phyloP scores from a whole-genome alignment of 2,113 vertebrate species.

The Zosterops lateralis region DNA sequence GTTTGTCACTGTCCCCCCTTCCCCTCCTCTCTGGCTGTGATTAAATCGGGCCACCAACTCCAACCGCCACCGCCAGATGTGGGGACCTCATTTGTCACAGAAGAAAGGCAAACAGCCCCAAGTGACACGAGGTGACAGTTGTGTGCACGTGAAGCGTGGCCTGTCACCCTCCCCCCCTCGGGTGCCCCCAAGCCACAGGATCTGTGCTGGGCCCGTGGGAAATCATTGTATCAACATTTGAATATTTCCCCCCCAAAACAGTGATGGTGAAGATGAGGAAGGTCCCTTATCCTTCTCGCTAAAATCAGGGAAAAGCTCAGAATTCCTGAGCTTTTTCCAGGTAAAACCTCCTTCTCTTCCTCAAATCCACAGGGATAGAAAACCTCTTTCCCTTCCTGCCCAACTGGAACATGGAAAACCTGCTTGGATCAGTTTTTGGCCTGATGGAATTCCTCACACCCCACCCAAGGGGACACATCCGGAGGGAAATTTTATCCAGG shows the following conservation, averaged over 20 bases:
- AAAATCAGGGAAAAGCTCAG: not conserved
- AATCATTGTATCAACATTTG: not conserved
- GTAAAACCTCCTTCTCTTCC: not conserved
- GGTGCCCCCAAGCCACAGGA: not conserved
- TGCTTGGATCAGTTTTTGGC: not conserved
- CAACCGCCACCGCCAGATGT: conserved; percentile 55
- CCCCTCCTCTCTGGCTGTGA: not conserved
- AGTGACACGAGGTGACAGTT: not conserved
- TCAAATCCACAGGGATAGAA: not conserved
- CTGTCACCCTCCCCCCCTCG: not conserved
- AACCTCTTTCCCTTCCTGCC: not conserved
- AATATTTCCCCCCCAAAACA: not conserved
- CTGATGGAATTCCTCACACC: not conserved
- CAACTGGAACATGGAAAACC: not conserved
- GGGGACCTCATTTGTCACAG: not conserved
- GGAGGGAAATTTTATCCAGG: not conserved
- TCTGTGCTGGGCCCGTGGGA: not conserved
- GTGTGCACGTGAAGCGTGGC: conserved; percentile 1
- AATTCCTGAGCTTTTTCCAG: not conserved
- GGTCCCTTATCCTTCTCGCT: not conserved
- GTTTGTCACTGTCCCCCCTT: not conserved
- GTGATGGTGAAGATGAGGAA: not conserved
- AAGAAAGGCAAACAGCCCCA: not conserved
- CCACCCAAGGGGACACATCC: not conserved
- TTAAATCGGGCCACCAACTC: not conserved